Base-by-base conservation (phyloP, 2,113 vertebrate species). In the Pterocles gutturalis region DNA sequence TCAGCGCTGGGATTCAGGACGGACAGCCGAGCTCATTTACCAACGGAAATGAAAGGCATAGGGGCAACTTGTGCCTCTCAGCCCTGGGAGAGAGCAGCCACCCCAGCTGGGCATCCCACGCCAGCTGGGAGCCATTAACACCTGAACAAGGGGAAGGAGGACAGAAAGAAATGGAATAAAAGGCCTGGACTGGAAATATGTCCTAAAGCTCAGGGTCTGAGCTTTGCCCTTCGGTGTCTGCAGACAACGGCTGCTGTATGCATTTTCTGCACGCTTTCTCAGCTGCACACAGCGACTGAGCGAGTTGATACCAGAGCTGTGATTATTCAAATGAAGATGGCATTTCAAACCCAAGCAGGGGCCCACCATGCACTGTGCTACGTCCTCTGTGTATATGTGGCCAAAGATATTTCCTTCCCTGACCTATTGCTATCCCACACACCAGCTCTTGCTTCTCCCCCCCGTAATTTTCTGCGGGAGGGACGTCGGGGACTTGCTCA, bases 21-120 rank as follows among this genome's bases (percentile, higher is more conserved):
- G 51, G 66, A 85, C 67, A 71, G 79, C 38, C 33, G 65, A 85
- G 58, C 60, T 91, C 34, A 46, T 21, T 25, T 69, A 2, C 10
- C 31, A 49, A 28, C 26, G 43, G 8, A 78, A 87, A 54, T 43
- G 28, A 91, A 96, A 91, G 60, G 15, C 41, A 36, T 4, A 36
- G 45, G 31, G 20, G 16, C 49, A 92, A 60, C 45, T 11, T 70
- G 36, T 20, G 60, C 41, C 81, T 73, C 70, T 82, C 46, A 84
- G 77, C 51, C 43, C 57, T 24, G 33, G 2, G 1, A 67, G 46
- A 34, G 17, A 88, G 31, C 43, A 82, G 48, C 34, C 79, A 65
- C 0, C 0, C 4, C 64, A 89, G 54, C 15, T 3, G 1, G 20
- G 17, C 53, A 46, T 57, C 53, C 41, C 41, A 58, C 1, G 6